A percentile compares a stretch with the other conserved stretches of the same genome.
phyloP scores from a whole-genome alignment of 2,797 vertebrate genomes.

The Ibycter americanus region DNA sequence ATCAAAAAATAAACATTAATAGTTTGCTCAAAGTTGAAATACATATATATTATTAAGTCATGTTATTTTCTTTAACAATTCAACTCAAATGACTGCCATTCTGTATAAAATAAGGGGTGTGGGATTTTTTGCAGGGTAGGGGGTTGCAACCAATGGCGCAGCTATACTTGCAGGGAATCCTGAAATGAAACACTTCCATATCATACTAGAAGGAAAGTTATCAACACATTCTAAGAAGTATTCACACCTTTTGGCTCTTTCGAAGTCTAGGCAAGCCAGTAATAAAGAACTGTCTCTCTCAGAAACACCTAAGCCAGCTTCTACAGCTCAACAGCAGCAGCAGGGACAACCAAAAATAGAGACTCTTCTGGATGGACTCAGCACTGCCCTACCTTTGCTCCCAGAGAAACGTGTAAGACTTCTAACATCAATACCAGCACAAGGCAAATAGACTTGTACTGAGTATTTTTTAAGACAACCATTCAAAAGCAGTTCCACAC shows the following conservation, averaged over 20 bases:
- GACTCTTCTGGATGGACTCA: background rate
- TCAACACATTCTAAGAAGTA: conserved; percentile 28
- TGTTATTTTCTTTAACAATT: background rate
- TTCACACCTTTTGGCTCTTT: background rate
- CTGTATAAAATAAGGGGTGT: background rate
- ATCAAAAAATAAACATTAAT: conserved; percentile 60
- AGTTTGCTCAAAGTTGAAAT: conserved; percentile 3
- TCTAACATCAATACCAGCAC: background rate
- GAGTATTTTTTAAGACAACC: background rate
- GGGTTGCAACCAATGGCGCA: background rate
- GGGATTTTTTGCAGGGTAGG: accelerated
- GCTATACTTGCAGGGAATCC: background rate
- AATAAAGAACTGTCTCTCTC: background rate
- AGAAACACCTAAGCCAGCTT: background rate
- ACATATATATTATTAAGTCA: background rate
- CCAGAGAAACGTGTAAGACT: background rate
- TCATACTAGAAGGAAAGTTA: conserved; percentile 8
- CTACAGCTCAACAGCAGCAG: background rate
- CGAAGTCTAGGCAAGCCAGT: conserved; percentile 1
- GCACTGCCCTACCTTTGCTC: background rate
- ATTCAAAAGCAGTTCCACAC: background rate
- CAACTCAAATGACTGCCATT: background rate
- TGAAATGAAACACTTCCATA: conserved; percentile 42
- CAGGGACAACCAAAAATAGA: background rate
- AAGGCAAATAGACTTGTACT: background rate